Evolutionary conservation across 1,140 invertebrate species (phyloP).

Genomic region (Danaus plexippus): DNA sequence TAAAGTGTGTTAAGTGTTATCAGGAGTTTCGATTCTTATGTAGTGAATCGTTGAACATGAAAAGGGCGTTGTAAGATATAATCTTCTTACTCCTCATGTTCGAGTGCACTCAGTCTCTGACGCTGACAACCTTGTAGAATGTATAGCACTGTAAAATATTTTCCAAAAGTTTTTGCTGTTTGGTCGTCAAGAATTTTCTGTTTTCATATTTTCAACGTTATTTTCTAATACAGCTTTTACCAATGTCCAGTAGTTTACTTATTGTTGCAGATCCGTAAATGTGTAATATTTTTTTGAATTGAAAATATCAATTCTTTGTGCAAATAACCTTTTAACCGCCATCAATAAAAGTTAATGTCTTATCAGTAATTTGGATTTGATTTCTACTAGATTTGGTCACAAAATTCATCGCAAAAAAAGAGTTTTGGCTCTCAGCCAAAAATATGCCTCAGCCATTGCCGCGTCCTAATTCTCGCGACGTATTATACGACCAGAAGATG

Average conservation of each 20-base stretch:
- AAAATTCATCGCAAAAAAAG: slow-evolving; percentile 29
- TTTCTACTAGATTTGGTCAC: slow-evolving; percentile 50
- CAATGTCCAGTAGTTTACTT: too few species aligned
- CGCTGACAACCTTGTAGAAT: slow-evolving; percentile 4
- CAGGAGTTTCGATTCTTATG: too few species aligned
- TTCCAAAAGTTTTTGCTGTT: too few species aligned
- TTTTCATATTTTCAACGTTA: too few species aligned
- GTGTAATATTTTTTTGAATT: too few species aligned
- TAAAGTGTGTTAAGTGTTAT: too few species aligned
- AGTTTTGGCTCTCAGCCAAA: slow-evolving; percentile 43
- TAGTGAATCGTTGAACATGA: slow-evolving; percentile 8
- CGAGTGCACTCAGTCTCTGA: slow-evolving; percentile 6
- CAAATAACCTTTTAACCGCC: too few species aligned
- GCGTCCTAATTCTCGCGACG: slow-evolving; percentile 45
- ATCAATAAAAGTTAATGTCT: slow-evolving; percentile 15
- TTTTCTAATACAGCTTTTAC: too few species aligned
- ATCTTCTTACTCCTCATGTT: slow-evolving; percentile 8
- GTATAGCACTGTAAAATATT: too few species aligned
- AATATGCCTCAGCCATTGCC: slow-evolving; percentile 33
- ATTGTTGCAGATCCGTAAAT: too few species aligned
- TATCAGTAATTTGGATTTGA: slow-evolving; percentile 34
- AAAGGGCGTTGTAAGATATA: slow-evolving; percentile 11
- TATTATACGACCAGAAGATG: slow-evolving; percentile 31
- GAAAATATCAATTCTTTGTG: too few species aligned
- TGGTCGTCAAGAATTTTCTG: too few species aligned